phyloP scores from a whole-genome alignment of 2,797 vertebrate genomes.

The Premnoplex brunnescens region DNA sequence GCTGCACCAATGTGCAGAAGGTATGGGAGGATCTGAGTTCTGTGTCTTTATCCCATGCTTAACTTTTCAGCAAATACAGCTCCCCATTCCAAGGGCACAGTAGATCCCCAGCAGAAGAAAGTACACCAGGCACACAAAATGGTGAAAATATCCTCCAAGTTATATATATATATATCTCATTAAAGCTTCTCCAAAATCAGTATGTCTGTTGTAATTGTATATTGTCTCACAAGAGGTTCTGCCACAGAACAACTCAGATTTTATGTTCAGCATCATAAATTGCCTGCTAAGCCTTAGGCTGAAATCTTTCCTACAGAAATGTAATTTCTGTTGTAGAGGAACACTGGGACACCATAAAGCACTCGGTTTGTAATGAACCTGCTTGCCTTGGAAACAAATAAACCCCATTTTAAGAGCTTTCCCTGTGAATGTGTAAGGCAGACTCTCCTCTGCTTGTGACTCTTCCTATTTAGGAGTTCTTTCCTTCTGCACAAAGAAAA shows the following conservation, averaged over 20 bases:
- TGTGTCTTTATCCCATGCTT: not conserved
- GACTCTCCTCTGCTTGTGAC: not conserved
- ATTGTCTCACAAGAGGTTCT: not conserved
- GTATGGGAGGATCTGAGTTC: not conserved
- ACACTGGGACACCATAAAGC: not conserved
- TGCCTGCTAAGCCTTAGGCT: not conserved
- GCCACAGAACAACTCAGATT: not conserved
- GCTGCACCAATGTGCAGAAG: not conserved
- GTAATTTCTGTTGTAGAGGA: not conserved
- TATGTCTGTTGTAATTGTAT: not conserved
- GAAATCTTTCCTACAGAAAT: not conserved
- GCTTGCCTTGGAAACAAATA: not conserved
- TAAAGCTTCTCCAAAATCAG: not conserved
- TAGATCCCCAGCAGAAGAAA: not conserved
- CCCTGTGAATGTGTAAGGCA: not conserved
- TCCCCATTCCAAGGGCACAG: not conserved
- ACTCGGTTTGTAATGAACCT: not conserved
- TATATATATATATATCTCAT: not conserved
- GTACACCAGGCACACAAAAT: not conserved
- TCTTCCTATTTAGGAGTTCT: not conserved
- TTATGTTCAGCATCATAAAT: not conserved
- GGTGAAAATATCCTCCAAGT: not conserved
- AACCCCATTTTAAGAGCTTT: not conserved
- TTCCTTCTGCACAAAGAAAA: not conserved
- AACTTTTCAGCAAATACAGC: not conserved